Conservation (phyloP, 1,140 invertebrate species). For the Amyelois transitella region DNA sequence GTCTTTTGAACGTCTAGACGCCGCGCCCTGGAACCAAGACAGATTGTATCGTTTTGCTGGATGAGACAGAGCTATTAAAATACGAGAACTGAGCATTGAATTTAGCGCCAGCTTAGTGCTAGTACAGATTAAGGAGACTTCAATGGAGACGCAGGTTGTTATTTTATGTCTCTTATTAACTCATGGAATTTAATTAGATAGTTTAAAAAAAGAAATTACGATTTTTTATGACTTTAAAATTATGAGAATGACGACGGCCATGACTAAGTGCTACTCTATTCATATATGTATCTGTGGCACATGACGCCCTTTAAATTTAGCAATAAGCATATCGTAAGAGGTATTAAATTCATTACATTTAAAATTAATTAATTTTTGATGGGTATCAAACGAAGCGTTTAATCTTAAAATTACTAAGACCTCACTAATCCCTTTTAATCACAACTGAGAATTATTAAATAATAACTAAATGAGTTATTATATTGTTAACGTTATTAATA, state of each 20-base stretch:
- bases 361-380: not conserved
- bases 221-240: too few relatives aligned
- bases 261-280: not conserved
- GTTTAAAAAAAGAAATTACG: too few relatives aligned
- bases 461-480: too few relatives aligned
- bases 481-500: too few relatives aligned
- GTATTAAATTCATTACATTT: not conserved
- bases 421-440: too few relatives aligned
- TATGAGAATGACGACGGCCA: too few relatives aligned
- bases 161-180: not conserved
- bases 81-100: not conserved
- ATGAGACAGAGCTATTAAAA: not conserved
- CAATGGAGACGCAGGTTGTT: not conserved
- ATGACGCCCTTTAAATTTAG: not conserved
- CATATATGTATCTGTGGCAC: not conserved
- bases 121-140: not conserved
- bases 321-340: not conserved
- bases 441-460: too few relatives aligned
- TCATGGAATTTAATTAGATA: too few relatives aligned
- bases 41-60: not conserved
- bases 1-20: conserved; percentile 5
- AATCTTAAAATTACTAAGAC: too few relatives aligned
- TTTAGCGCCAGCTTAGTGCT: not conserved
- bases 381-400: too few relatives aligned
- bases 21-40: not conserved